These are phyloP conservation scores for Xenopus laevis DNA, from an alignment of 2,113 vertebrate species.

Conservation along the genomic window DNA sequence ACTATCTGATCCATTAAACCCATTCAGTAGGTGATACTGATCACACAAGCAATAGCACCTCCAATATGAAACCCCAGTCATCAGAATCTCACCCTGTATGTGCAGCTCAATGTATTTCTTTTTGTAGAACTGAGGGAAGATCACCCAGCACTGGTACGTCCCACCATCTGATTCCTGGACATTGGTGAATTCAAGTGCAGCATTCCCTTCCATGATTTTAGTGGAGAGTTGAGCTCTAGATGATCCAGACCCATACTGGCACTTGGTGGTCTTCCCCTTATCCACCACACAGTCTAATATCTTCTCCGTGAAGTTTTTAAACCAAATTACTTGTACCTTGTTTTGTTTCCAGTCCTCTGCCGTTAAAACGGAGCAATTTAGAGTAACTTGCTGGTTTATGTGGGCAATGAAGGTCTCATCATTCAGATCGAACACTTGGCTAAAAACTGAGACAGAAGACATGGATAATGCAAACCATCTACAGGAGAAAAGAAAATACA, in stretches of 20 bases:
- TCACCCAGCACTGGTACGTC: conserved; percentile 19
- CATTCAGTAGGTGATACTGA: no score
- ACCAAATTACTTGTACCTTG: neutral
- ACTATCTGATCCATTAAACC: no score
- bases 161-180: conserved; percentile 20
- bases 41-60: no score
- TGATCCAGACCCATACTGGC: neutral
- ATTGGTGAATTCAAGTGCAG: neutral
- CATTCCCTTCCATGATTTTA: neutral
- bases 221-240: neutral
- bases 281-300: conserved; percentile 2
- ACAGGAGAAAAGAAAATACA: no score
- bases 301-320: conserved; percentile 22
- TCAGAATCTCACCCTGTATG: neutral
- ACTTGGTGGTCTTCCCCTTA: neutral
- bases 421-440: neutral
- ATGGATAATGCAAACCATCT: no score
- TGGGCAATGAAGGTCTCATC: neutral
- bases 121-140: conserved; percentile 4
- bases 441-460: neutral
- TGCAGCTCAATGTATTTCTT: neutral
- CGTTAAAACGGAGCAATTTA: neutral
- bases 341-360: neutral
- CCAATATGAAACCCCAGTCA: no score
- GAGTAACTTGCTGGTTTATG: neutral